Percentiles rank a stretch among this genome's conserved stretches.
Evolutionary conservation across 2,113 vertebrate species (phyloP).

Genomic region (zebrafish (Danio rerio)): GRCz12tu NC_133180.1:32573001-32573500

Average conservation of each 20-base stretch:
- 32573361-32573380: slow-evolving; percentile 53
- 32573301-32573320: slow-evolving; percentile 34
- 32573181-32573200: neutral
- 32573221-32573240: neutral
- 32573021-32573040: too few relatives aligned
- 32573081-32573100: too few relatives aligned
- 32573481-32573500: slow-evolving; percentile 31
- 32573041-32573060: too few relatives aligned
- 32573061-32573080: too few relatives aligned
- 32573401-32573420: slow-evolving; percentile 38
- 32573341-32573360: neutral
- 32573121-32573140: too few relatives aligned
- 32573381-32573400: slow-evolving; percentile 37
- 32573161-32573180: neutral
- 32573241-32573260: neutral
- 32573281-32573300: slow-evolving; percentile 28
- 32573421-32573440: slow-evolving; percentile 45
- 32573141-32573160: too few relatives aligned
- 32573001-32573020: too few relatives aligned
- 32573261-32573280: neutral
- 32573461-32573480: slow-evolving; percentile 18
- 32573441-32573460: slow-evolving; percentile 33
- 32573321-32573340: slow-evolving; percentile 39
- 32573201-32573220: neutral
- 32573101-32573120: too few relatives aligned